These are phyloP conservation scores for Flabesymbios commensalis DNA, from an alignment of 2,888 invertebrate species.

Conservation along the genomic window DNA sequence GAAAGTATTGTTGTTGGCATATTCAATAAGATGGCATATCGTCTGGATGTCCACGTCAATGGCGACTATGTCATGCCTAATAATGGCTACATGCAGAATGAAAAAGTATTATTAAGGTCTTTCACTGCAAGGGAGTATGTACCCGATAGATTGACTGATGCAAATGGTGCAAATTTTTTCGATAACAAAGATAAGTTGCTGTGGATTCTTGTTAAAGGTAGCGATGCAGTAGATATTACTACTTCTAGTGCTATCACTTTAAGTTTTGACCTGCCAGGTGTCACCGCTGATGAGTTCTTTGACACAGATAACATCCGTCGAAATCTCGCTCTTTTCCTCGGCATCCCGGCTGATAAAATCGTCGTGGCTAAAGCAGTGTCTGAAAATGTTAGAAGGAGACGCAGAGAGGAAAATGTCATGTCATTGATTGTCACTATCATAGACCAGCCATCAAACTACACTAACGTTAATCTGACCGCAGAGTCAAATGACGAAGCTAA, in stretches of 20 bases:
- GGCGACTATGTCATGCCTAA: slow-evolving; percentile 9
- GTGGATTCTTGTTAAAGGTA: not conserved
- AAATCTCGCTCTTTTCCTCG: slow-evolving; percentile 47
- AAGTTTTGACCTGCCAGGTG: slow-evolving; percentile 2
- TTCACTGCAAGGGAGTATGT: not conserved
- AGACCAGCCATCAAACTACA: not conserved
- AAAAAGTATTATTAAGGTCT: not conserved
- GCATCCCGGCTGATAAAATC: slow-evolving; percentile 42
- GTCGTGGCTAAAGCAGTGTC: slow-evolving; percentile 42
- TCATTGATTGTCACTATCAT: not conserved
- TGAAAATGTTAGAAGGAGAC: slow-evolving; percentile 15
- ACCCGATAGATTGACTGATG: not conserved
- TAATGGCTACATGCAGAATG: slow-evolving; percentile 2
- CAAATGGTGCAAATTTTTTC: slow-evolving; percentile 4
- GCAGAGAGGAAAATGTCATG: not conserved
- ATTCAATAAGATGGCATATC: slow-evolving; percentile 40
- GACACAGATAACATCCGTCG: slow-evolving; percentile 40
- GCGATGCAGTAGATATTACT: not conserved
- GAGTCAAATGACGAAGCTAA: not conserved
- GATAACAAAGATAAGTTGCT: not conserved
- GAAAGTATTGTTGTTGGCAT: slow-evolving; percentile 42
- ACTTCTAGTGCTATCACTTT: not conserved
- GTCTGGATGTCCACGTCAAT: slow-evolving; percentile 39
- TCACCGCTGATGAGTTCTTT: slow-evolving; percentile 12
- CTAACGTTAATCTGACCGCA: not conserved